Conservation (phyloP, 2,797 vertebrate species). For the Ptychadena robeensis region DNA sequence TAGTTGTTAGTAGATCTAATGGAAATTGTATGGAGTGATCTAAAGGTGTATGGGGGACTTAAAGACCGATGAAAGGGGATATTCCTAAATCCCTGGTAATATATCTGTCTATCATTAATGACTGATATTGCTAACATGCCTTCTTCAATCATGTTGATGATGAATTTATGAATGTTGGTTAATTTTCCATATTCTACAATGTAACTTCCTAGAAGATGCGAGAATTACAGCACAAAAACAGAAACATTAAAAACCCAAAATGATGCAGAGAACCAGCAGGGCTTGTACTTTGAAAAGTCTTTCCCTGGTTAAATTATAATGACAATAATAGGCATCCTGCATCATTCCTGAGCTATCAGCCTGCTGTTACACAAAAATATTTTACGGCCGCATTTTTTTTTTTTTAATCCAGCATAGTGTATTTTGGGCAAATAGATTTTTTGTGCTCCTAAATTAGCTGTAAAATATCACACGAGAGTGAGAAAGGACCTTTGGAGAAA, state of each 20-base stretch:
- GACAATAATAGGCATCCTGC: background rate
- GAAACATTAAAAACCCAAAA: background rate
- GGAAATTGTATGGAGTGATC: too few species aligned
- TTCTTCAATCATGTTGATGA: too few species aligned
- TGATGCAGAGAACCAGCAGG: background rate
- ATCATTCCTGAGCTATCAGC: background rate
- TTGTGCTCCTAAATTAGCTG: background rate
- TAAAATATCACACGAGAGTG: background rate
- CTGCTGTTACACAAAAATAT: background rate
- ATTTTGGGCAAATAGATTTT: background rate
- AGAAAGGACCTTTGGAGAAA: conserved; percentile 15
- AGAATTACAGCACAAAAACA: too few species aligned
- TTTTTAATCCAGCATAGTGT: background rate
- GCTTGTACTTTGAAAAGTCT: background rate
- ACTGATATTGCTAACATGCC: too few species aligned
- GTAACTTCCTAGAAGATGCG: too few species aligned
- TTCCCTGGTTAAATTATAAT: background rate
- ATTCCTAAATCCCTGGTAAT: too few species aligned
- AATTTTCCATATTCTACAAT: too few species aligned
- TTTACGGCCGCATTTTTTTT: background rate
- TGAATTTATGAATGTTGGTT: background rate
- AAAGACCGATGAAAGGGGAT: too few species aligned
- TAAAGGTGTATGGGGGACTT: too few species aligned
- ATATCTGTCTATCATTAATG: too few species aligned
- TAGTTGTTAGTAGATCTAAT: too few species aligned